phyloP scores from a whole-genome alignment of 2,888 invertebrate species.

The Argynnis bischoffii region DNA sequence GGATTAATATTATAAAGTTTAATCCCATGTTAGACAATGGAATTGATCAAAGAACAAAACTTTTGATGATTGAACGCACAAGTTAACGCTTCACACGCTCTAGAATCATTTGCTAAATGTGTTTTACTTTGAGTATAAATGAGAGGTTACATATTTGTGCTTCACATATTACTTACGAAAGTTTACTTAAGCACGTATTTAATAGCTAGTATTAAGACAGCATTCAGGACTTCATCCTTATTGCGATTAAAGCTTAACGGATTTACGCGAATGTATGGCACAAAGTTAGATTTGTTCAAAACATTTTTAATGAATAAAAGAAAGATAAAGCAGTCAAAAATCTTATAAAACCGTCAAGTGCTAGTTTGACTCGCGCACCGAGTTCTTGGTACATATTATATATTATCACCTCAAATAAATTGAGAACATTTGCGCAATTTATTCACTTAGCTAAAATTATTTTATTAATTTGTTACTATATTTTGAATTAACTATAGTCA shows the following conservation, averaged over 20 bases:
- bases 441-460: no score
- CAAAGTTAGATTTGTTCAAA: not conserved
- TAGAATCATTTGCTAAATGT: slow-evolving; percentile 13
- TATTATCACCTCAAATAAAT: no score
- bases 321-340: no score
- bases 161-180: slow-evolving; percentile 11
- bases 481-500: no score
- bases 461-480: no score
- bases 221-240: not conserved
- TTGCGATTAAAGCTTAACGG: slow-evolving; percentile 14
- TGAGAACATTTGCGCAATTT: no score
- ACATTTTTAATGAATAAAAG: not conserved
- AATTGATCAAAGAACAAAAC: slow-evolving; percentile 1
- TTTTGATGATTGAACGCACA: slow-evolving; percentile 4
- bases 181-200: slow-evolving; percentile 9
- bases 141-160: slow-evolving; percentile 19
- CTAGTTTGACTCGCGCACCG: no score
- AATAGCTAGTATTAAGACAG: slow-evolving; percentile 10
- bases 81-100: slow-evolving; percentile 7
- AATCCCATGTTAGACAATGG: no score
- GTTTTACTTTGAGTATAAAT: slow-evolving; percentile 18
- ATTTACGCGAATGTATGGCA: not conserved
- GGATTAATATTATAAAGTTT: no score
- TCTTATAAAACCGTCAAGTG: no score
- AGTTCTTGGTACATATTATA: no score